Evolutionary conservation across 1,140 invertebrate genomes (phyloP), one percentile per base, ranked within the genome.

Genomic region (Andrena cerasifolii): DNA sequence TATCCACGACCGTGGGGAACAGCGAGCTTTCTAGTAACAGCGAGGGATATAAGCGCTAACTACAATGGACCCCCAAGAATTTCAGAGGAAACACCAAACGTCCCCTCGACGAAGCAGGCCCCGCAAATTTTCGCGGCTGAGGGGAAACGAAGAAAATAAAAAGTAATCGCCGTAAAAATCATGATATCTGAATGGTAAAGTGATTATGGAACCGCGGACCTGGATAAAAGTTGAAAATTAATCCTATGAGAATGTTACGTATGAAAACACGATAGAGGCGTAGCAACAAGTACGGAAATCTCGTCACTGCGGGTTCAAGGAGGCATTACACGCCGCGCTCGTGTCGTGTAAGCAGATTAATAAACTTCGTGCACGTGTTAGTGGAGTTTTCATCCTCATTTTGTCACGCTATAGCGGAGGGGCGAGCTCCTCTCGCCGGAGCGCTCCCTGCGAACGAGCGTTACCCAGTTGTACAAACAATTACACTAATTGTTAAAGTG

Each of bases 401-500:
- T 68, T 66, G 63, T 47, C 43, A 59, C 43, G 31, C n/a, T 76
- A 59, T 59, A 45, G 65, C n/a, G 16, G 16, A 31, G 18, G n/a
- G n/a, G 33, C 36, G 10, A 26, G 26, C 36, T 24, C 10, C 1
- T 10, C 4, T 40, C 36, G 4, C 16, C 40, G 26, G n/a, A n/a
- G 33, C 45, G 21, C 68, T 59, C 31, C 4, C 73, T 40, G 43
- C 45, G 65, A 76, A 68, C 65, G 40, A 76, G 81, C 79, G 81
- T 82, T 67, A 82, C 81, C 76, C 81, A 81, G 81, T 73, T 80
- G 65, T 71, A 83, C 78, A 77, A 87, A 87, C 86, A 86, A 88
- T 89, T 87, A 88, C 83, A 80, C 78, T 89, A 88, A 89, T 88
- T 89, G 86, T 87, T 80, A 83, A 84, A 85, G 82, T 83, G 83